phyloP scores from a whole-genome alignment of 2,888 invertebrate genomes.

The Melipona bicolor region DNA sequence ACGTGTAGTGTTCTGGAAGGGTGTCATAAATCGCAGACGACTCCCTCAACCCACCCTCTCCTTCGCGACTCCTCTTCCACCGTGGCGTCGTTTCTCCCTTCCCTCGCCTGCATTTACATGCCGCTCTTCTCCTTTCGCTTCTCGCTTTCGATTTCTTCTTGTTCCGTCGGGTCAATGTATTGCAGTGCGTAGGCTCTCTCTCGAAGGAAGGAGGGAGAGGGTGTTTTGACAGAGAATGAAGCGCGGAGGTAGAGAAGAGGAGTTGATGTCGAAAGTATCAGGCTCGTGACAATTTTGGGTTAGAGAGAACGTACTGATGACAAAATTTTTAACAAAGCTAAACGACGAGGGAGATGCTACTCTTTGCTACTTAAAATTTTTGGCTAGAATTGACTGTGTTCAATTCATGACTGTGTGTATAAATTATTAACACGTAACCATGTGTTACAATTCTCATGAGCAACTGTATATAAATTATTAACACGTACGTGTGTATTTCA shows the following conservation, averaged over 20 bases:
- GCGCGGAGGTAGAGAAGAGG: too few relatives aligned
- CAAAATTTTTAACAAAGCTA: too few relatives aligned
- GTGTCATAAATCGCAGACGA: slow-evolving; percentile 59
- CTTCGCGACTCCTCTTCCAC: neutral
- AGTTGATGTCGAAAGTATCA: neutral
- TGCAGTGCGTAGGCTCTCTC: neutral
- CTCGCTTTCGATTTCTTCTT: slow-evolving; percentile 12
- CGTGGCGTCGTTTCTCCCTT: slow-evolving; percentile 4
- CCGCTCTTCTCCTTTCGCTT: neutral
- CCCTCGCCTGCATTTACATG: slow-evolving; percentile 40
- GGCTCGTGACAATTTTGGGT: neutral
- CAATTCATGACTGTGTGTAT: too few relatives aligned
- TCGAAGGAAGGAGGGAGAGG: neutral
- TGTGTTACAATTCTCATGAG: too few relatives aligned
- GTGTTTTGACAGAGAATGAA: neutral
- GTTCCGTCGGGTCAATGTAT: neutral
- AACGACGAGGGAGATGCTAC: too few relatives aligned
- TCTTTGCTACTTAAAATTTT: too few relatives aligned
- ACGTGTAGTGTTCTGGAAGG: slow-evolving; percentile 55
- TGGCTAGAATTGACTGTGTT: too few relatives aligned
- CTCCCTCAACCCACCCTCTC: neutral
- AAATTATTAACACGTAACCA: too few relatives aligned
- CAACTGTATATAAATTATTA: too few relatives aligned
- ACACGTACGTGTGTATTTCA: too few relatives aligned
- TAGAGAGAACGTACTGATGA: neutral